Evolutionary conservation across 30 jellyfish, hydroid and myxozoan species (phyloP), one percentile per base, ranked within the genome.

Genomic region (Phacellophora camtschatica): DNA sequence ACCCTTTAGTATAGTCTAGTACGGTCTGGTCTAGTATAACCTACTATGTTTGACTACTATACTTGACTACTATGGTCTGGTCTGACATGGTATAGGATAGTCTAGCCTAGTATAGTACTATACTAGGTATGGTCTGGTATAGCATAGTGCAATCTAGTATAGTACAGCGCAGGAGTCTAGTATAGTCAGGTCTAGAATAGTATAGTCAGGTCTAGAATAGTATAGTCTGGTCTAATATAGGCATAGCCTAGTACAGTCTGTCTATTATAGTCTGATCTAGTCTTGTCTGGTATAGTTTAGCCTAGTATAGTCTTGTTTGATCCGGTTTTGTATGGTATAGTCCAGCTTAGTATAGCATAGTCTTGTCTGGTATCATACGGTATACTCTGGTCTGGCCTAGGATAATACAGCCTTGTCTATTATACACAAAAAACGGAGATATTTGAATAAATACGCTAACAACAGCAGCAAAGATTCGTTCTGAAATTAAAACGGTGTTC

Each of bases 221-320:
- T 39, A 5, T 39, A 39, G 51, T 39, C 13, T 39, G 13, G 51
- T 39, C 13, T 39, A 39, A 13, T 39, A 5, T 39, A 39, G 51
- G 67, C 49, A 66, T 53, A 67, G 80, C 43, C 65, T 66, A 80
- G 86, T 50, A 80, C 51, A 66, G 86, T 48, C 43, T 66, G 92
- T 66, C 31, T 66, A 80, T 66, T 80, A 64, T 45, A 80, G 86
- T 37, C 35, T 32, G 50, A 63, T 41, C 30, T 45, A 82, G 94
- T 37, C 36, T 56, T 66, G 87, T 67, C 24, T 51, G 55, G 94
- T 46, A 46, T 66, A 82, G 86, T 28, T 61, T 68, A 82, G 87
- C 36, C 30, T 83, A 83, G 74, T 18, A 66, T 65, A 77, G 81
- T 62, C 15, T 65, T 59, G 90, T 43, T 30, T 18, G 46, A 59